phyloP scores from a whole-genome alignment of 2,888 invertebrate genomes.

The Apomyelois bistriatella region DNA sequence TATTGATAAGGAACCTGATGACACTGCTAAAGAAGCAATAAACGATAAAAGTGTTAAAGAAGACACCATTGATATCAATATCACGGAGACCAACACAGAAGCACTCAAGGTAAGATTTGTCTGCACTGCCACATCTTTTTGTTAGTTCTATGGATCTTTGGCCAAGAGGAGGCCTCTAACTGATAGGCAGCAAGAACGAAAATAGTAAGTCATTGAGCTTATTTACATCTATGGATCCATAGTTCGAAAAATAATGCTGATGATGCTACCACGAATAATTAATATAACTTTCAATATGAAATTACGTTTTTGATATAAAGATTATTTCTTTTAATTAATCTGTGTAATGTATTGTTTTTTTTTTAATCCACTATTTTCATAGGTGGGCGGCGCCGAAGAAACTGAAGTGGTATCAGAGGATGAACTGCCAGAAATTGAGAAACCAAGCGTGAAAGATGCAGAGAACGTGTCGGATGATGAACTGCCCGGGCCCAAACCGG shows the following conservation, averaged over 20 bases:
- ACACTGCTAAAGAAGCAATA: not conserved
- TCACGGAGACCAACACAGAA: not conserved
- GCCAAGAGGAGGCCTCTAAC: too few species aligned
- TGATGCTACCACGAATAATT: too few species aligned
- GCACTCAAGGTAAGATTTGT: not conserved
- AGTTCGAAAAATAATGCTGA: too few species aligned
- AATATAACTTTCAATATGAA: too few species aligned
- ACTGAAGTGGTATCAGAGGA: constrained; percentile 93
- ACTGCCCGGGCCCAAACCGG: constrained; percentile 85
- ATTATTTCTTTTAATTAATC: too few species aligned
- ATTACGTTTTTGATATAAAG: too few species aligned
- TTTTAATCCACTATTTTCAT: not conserved
- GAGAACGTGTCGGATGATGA: constrained; percentile 91
- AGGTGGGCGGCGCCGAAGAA: constrained; percentile 83
- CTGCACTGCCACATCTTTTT: too few species aligned
- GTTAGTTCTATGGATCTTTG: too few species aligned
- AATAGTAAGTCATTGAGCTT: too few species aligned
- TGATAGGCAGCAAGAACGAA: too few species aligned
- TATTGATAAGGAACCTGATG: not conserved
- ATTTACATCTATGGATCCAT: too few species aligned
- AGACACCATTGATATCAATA: not conserved
- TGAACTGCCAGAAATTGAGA: constrained; percentile 86
- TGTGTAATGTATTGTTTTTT: too few species aligned
- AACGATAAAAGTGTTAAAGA: not conserved
- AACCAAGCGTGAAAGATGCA: constrained; percentile 89